phyloP scores from a whole-genome alignment of 2,797 vertebrate genomes.

The Rhinoraja longicauda region DNA sequence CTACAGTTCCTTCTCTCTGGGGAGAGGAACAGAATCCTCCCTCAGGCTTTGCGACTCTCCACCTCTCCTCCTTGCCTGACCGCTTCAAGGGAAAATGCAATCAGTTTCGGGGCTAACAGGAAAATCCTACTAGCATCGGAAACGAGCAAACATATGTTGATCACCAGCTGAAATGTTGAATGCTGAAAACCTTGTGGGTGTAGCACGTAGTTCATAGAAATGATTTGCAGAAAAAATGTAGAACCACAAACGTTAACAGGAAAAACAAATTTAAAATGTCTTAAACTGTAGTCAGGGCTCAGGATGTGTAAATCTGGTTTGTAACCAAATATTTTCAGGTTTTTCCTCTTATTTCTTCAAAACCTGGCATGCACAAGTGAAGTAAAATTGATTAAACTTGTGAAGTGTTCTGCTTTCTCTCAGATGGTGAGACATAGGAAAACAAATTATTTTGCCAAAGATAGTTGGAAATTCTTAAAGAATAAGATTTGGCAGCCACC shows the following conservation, averaged over 20 bases:
- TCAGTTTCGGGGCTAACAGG: background rate
- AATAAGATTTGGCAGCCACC: background rate
- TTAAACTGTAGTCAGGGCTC: background rate
- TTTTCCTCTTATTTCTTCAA: conserved; percentile 8
- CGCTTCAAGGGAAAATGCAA: conserved; percentile 8
- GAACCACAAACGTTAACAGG: background rate
- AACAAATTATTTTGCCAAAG: conserved; percentile 22
- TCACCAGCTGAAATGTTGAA: background rate
- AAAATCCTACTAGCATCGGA: background rate
- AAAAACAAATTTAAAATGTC: background rate
- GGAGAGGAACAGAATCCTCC: conserved; percentile 41
- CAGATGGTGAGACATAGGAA: background rate
- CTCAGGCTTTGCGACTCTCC: conserved; percentile 35
- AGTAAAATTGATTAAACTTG: conserved; percentile 11
- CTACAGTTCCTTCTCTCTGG: conserved; percentile 41
- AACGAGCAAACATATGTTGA: conserved; percentile 10
- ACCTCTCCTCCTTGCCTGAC: conserved; percentile 30
- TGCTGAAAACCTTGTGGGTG: background rate
- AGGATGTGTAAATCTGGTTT: background rate
- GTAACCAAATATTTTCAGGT: conserved; percentile 17
- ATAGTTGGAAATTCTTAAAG: background rate
- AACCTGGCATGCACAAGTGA: background rate
- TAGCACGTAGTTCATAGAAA: background rate
- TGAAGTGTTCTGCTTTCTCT: conserved; percentile 19
- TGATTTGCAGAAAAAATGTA: background rate